Base-by-base conservation (phyloP, 2,888 invertebrate species). In the Lycophotia porphyrea region DNA sequence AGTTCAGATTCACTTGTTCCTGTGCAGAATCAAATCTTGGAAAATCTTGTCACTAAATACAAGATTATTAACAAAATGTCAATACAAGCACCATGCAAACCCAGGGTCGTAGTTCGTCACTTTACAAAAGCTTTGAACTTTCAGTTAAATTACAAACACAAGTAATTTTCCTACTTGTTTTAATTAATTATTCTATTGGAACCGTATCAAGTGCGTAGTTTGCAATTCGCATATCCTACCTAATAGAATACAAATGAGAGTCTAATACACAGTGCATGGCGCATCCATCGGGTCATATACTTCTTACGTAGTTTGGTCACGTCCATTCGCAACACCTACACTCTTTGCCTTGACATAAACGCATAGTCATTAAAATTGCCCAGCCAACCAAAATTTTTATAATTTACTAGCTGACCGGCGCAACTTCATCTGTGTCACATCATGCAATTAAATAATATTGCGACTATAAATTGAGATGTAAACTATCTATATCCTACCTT, bases 261-360 rank as follows among this genome's bases (percentile, higher is more conserved):
- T 21, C 15, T 65, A 75, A 15, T 24, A 34, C 52, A 13, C 31
- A 39, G 18, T 4, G 39, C 34, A 34, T 42, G 18, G 39, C 31
- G 34, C n/a, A 34, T 49, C 47, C 21, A 34, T 4, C 15, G 15
- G 21, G 44, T 52, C 18, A 24, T 15, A 24, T 15, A 31, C 36
- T 44, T 27, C 49, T 49, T 21, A 24, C 11, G 44, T 3, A 74
- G 67, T 80, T 47, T 0, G 27, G 3, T 42, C 78, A 78, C 75
- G 63, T 58, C 55, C 47, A 18, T 74, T 66, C 11, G 42, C 39
- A 73, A 66, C 73, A 80, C 61, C 52, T 27, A 21, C 27, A 81
- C 15, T 24, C 21, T 47, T 9, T 70, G 44, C 74, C 39, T 52
- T 73, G 73, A 66, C 42, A 58, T 61, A 61, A 58, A 47, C 39